Percentiles rank a stretch among this genome's conserved stretches.
phyloP scores from a whole-genome alignment of 2,113 vertebrate genomes.

The Syrmaticus mikado region DNA sequence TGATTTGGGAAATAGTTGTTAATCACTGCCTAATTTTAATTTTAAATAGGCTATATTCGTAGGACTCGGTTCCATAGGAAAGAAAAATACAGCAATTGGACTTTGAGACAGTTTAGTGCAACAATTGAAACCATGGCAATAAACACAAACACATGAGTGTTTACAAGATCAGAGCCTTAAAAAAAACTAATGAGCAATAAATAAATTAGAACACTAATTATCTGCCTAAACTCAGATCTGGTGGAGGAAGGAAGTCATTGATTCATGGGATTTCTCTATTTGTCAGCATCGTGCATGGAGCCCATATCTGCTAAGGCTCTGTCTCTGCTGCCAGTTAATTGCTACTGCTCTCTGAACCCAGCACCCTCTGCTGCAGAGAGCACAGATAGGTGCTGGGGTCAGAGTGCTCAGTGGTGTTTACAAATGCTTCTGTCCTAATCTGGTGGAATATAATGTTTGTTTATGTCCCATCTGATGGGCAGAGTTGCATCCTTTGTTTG shows the following conservation, averaged over 20 bases:
- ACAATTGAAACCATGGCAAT: slow-evolving; percentile 30
- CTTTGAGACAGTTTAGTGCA: neutral
- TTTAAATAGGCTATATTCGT: slow-evolving; percentile 15
- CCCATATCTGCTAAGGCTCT: neutral
- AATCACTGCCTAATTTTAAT: slow-evolving; percentile 47
- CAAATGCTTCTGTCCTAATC: neutral
- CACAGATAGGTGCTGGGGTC: neutral
- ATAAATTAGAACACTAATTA: slow-evolving; percentile 8
- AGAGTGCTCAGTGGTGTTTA: neutral
- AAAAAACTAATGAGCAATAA: slow-evolving; percentile 31
- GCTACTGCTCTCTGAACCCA: neutral
- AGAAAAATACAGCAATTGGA: slow-evolving; percentile 27
- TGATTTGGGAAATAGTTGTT: slow-evolving; percentile 36
- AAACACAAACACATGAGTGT: neutral
- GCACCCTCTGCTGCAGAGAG: neutral
- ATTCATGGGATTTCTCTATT: neutral
- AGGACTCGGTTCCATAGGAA: neutral
- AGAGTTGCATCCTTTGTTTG: neutral
- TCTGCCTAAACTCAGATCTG: neutral
- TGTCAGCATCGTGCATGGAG: neutral
- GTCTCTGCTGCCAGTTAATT: neutral
- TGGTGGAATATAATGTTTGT: neutral
- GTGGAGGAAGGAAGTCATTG: neutral
- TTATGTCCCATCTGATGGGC: neutral
- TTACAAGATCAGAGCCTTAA: neutral